A percentile compares a stretch with the other conserved stretches of the same genome.
Conservation (phyloP, 2,113 vertebrate species). For the Ariopsis seemanni region DNA sequence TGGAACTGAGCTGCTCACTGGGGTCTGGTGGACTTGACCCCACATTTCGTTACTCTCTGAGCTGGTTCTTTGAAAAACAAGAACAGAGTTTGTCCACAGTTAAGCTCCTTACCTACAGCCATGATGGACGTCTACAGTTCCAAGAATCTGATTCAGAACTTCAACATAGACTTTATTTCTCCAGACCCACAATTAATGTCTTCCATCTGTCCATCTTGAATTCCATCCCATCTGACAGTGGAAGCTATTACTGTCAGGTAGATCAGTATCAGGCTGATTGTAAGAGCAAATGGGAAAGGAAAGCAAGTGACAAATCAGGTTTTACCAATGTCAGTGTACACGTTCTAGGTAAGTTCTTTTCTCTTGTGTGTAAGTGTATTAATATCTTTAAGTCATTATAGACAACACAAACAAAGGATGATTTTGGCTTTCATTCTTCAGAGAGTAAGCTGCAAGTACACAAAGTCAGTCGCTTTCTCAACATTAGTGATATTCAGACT, state of each 20-base stretch:
- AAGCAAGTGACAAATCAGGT: constrained; percentile 51
- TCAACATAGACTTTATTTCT: constrained; percentile 59
- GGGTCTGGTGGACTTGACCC: constrained; percentile 42
- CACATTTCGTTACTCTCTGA: constrained; percentile 56
- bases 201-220: constrained; percentile 61
- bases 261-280: constrained; percentile 62
- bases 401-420: not conserved
- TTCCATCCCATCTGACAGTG: constrained; percentile 57
- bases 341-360: constrained; percentile 57
- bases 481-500: constrained; percentile 42
- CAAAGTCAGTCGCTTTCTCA: constrained; percentile 38
- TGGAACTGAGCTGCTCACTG: constrained; percentile 62
- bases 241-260: constrained; percentile 64
- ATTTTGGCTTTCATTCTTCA: constrained; percentile 38
- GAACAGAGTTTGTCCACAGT: not conserved
- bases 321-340: constrained; percentile 56
- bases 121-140: constrained; percentile 60
- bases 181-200: constrained; percentile 50
- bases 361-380: not conserved
- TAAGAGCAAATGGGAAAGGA: constrained; percentile 58
- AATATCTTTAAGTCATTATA: not conserved
- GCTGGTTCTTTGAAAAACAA: constrained; percentile 57
- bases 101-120: constrained; percentile 57
- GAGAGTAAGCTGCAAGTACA: constrained; percentile 57
- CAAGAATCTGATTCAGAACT: constrained; percentile 21